Evolutionary conservation across 1,140 invertebrate species (phyloP).

Genomic region (Diorhabda sublineata): DNA sequence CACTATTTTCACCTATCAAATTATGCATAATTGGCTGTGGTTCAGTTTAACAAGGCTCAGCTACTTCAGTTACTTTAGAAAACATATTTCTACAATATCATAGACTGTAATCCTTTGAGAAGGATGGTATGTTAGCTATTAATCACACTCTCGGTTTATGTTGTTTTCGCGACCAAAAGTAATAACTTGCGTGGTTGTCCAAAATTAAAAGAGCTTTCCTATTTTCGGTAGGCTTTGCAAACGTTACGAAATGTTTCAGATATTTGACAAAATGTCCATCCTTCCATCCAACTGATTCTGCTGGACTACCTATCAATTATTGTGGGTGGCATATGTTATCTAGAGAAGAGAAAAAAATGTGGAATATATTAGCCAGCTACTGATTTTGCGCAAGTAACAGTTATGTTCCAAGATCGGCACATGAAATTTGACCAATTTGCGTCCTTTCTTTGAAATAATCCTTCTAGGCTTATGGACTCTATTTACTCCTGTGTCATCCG

Average conservation of each 20-base stretch:
- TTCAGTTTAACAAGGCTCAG: background rate
- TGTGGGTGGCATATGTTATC: constrained; percentile 4
- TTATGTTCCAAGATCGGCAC: too few relatives aligned
- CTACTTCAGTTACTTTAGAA: constrained; percentile 10
- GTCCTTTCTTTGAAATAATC: constrained; percentile 45
- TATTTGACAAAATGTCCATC: constrained; percentile 13
- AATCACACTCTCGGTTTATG: constrained; percentile 15
- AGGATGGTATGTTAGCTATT: constrained; percentile 17
- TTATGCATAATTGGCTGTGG: too few relatives aligned
- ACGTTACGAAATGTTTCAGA: background rate
- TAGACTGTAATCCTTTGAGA: constrained; percentile 13
- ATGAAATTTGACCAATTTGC: constrained; percentile 25
- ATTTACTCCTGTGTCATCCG: constrained; percentile 48
- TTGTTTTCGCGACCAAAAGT: constrained; percentile 7
- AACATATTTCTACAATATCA: constrained; percentile 21
- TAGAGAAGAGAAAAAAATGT: constrained; percentile 18
- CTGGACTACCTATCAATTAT: constrained; percentile 10
- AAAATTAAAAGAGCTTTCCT: constrained; percentile 15
- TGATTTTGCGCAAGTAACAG: constrained; percentile 27
- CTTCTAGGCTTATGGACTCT: constrained; percentile 44
- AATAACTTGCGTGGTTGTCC: constrained; percentile 10
- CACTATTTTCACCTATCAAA: too few relatives aligned
- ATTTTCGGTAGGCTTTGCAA: constrained; percentile 1
- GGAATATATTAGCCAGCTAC: constrained; percentile 19
- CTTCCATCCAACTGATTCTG: constrained; percentile 11